Conservation (phyloP, 2,113 vertebrate species). For the Meriones unguiculatus region DNA sequence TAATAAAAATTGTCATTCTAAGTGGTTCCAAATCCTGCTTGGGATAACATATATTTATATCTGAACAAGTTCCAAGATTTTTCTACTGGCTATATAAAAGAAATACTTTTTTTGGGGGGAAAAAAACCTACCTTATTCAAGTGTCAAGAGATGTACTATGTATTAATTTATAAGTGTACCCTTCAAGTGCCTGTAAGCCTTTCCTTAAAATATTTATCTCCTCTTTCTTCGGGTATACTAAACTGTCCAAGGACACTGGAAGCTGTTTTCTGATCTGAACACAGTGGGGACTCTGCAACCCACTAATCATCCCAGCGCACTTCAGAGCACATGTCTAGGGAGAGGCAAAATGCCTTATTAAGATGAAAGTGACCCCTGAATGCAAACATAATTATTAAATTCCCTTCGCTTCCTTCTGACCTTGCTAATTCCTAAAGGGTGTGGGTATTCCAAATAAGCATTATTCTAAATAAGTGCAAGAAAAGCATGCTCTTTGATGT, state of each 20-base stretch:
- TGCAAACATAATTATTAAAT: conserved; percentile 48
- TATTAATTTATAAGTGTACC: conserved; percentile 38
- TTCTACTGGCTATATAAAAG: conserved; percentile 34
- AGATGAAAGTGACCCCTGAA: conserved; percentile 36
- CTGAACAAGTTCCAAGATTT: conserved; percentile 19
- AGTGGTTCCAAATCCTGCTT: conserved; percentile 7
- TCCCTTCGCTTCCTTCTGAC: neutral
- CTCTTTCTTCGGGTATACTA: neutral
- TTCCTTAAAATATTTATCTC: conserved; percentile 16
- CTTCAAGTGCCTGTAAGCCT: neutral
- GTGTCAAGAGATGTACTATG: neutral
- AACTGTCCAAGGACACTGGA: neutral
- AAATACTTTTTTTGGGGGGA: neutral
- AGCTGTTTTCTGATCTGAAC: neutral
- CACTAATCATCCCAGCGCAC: neutral
- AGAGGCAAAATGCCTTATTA: conserved; percentile 28
- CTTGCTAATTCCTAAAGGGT: conserved; percentile 49
- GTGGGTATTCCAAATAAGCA: neutral
- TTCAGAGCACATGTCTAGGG: neutral
- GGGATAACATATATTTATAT: conserved; percentile 9
- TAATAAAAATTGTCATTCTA: neutral
- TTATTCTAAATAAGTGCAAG: neutral
- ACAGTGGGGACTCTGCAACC: neutral
- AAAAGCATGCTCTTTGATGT: neutral
- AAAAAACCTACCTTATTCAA: conserved; percentile 36